Conservation (phyloP, 2,888 invertebrate species). For the Epinotia brunnichana region DNA sequence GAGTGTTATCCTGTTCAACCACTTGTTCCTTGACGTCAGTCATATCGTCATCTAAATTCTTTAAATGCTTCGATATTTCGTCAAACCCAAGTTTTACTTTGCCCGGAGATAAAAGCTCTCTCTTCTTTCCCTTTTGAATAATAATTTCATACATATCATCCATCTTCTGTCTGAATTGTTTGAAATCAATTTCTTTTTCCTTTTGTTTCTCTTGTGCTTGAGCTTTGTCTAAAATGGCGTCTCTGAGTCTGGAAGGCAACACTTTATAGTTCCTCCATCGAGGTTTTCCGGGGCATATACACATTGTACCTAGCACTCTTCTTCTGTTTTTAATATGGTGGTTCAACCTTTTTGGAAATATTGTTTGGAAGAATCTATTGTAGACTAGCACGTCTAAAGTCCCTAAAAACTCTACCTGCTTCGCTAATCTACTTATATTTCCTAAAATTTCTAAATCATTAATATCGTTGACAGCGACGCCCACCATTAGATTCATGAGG, state of each 20-base stretch:
- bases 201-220: conserved; percentile 68
- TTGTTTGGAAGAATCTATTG: conserved; percentile 68
- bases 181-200: conserved; percentile 66
- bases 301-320: conserved; percentile 64
- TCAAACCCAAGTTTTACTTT: conserved; percentile 57
- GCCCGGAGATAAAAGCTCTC: conserved; percentile 45
- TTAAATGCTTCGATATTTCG: conserved; percentile 65
- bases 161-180: conserved; percentile 64
- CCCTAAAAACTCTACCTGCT: conserved; percentile 82
- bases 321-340: conserved; percentile 68
- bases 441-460: conserved; percentile 83
- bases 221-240: conserved; percentile 74
- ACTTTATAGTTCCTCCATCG: conserved; percentile 62
- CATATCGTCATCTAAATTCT: conserved; percentile 65
- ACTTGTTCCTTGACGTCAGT: conserved; percentile 64
- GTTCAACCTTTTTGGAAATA: conserved; percentile 67
- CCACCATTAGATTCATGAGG: conserved; percentile 84
- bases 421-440: conserved; percentile 79
- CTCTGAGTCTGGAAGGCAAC: conserved; percentile 69
- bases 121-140: conserved; percentile 55
- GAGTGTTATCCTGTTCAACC: conserved; percentile 58
- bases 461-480: conserved; percentile 85
- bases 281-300: conserved; percentile 74
- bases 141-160: conserved; percentile 71
- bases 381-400: conserved; percentile 80